phyloP scores from a whole-genome alignment of 37 sponge, comb jelly and placozoan species.

The Spongilla lacustris region DNA sequence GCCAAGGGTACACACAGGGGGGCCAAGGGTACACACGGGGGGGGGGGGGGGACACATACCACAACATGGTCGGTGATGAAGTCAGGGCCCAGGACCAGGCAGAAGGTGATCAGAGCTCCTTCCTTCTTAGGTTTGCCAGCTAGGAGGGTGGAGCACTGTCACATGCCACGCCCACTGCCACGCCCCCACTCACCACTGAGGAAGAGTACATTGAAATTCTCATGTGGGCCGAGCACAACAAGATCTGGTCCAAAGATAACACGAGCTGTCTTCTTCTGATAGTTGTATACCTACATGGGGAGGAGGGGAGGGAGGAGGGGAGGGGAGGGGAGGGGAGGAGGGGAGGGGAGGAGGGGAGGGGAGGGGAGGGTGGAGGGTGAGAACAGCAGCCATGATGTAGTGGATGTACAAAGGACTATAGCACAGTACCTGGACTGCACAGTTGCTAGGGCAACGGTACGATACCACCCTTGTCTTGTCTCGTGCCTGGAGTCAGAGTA shows the following conservation, averaged over 20 bases:
- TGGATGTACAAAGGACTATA: too few relatives aligned
- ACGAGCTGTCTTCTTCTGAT: slow-evolving; percentile 79
- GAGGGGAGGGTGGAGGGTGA: background rate
- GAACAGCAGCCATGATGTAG: too few relatives aligned
- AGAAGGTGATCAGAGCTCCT: slow-evolving; percentile 80
- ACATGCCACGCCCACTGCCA: too few relatives aligned
- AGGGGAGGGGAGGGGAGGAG: background rate
- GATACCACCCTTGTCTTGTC: slow-evolving; percentile 84
- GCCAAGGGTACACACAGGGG: too few relatives aligned
- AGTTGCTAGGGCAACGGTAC: slow-evolving; percentile 88
- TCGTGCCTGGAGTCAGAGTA: slow-evolving; percentile 24
- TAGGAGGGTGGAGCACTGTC: background rate
- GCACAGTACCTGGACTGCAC: slow-evolving; percentile 84
- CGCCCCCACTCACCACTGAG: slow-evolving; percentile 84
- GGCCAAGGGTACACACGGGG: too few relatives aligned
- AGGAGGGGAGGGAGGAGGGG: background rate
- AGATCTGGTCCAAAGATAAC: slow-evolving; percentile 96
- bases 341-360: background rate
- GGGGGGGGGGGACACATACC: too few relatives aligned
- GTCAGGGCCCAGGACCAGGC: slow-evolving; percentile 91
- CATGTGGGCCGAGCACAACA: slow-evolving; percentile 88
- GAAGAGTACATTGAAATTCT: slow-evolving; percentile 92
- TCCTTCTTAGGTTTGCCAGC: slow-evolving; percentile 94
- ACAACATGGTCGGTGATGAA: slow-evolving; percentile 85
- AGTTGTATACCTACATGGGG: slow-evolving; percentile 84